phyloP scores from a whole-genome alignment of 2,888 invertebrate genomes.

The Listrodromus nycthemerus region DNA sequence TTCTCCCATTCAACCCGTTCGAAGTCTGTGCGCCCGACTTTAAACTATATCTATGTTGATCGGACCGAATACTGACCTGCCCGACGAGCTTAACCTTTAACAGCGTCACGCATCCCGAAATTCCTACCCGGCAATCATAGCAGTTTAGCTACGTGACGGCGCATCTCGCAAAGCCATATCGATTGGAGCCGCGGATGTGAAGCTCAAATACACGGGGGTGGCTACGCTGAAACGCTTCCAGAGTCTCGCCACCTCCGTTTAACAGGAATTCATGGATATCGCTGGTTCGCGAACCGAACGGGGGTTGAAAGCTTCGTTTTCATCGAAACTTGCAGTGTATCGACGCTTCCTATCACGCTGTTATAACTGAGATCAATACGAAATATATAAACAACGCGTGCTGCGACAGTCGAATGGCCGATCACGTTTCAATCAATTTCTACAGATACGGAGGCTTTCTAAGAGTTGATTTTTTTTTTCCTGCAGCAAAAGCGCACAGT shows the following conservation, averaged over 20 bases:
- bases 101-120: slow-evolving; percentile 81
- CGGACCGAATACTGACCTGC: slow-evolving; percentile 67
- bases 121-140: slow-evolving; percentile 79
- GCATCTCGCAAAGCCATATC: slow-evolving; percentile 17
- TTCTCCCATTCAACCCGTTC: neutral
- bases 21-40: neutral
- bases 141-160: slow-evolving; percentile 59
- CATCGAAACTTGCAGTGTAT: neutral
- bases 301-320: neutral
- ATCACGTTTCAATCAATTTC: neutral
- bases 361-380: slow-evolving; percentile 27
- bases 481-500: neutral
- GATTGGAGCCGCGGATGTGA: slow-evolving; percentile 24
- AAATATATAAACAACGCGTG: neutral
- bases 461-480: neutral
- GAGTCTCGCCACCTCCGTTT: slow-evolving; percentile 77
- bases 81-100: slow-evolving; percentile 79
- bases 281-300: slow-evolving; percentile 8
- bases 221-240: slow-evolving; percentile 79
- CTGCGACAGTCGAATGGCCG: neutral
- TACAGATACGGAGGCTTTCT: neutral
- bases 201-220: slow-evolving; percentile 70
- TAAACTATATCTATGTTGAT: slow-evolving; percentile 34
- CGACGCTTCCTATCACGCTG: slow-evolving; percentile 28
- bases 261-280: slow-evolving; percentile 78